A percentile compares a stretch with the other conserved stretches of the same genome.
Evolutionary conservation across 2,888 invertebrate genomes (phyloP).

Genomic region (Drosophila suboccidentalis): DNA sequence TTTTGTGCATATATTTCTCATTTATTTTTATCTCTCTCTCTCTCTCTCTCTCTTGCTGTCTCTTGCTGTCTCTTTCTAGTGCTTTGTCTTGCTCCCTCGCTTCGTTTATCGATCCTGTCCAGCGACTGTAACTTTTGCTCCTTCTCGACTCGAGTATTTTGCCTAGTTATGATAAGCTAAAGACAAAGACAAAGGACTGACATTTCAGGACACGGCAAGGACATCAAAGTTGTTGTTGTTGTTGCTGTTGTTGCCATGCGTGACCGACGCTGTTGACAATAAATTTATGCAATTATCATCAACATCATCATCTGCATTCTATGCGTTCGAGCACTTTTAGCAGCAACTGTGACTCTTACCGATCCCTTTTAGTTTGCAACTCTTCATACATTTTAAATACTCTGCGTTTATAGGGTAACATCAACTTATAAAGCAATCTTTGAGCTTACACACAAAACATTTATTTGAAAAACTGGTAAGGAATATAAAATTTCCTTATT

Average conservation of each 20-base stretch:
- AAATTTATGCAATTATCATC: constrained; percentile 64
- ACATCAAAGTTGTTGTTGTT: constrained; percentile 23
- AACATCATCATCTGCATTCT: constrained; percentile 21
- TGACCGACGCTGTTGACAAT: constrained; percentile 69
- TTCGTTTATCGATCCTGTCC: constrained; percentile 22
- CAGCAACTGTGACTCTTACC: constrained; percentile 32
- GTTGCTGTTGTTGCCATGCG: constrained; percentile 57
- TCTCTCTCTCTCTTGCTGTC: constrained; percentile 16
- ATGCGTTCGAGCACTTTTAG: constrained; percentile 31
- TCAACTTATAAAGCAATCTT: not conserved
- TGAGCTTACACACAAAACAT: not conserved
- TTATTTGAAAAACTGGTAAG: not conserved
- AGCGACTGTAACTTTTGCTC: not conserved
- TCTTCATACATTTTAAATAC: not conserved
- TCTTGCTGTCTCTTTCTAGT: not conserved
- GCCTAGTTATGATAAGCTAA: constrained; percentile 45
- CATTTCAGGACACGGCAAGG: constrained; percentile 28
- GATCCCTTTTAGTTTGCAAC: not conserved
- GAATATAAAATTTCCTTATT: not conserved
- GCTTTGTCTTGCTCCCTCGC: constrained; percentile 9
- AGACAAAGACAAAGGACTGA: constrained; percentile 14
- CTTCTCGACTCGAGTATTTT: constrained; percentile 28
- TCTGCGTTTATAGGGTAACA: not conserved
- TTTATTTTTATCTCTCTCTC: constrained; percentile 35
- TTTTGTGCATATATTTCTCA: constrained; percentile 64